Conservation (phyloP, 2,797 vertebrate species). For the Neosalanx taihuensis region DNA sequence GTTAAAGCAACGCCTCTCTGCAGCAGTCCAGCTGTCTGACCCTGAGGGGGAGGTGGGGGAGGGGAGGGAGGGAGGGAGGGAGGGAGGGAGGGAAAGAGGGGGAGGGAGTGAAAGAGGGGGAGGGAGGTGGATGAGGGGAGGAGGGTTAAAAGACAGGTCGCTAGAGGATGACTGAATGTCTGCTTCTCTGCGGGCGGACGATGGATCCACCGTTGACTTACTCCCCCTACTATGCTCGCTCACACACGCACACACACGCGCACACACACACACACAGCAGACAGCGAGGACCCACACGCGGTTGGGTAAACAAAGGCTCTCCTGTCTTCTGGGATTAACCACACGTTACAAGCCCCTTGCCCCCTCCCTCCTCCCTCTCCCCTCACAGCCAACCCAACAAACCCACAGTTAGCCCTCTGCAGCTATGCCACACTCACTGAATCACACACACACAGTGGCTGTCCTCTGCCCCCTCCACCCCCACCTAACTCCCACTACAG, state of each 20-base stretch:
- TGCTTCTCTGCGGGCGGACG: slow-evolving; percentile 17
- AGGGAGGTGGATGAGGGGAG: slow-evolving; percentile 1
- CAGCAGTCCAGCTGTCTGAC: slow-evolving; percentile 89
- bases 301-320: slow-evolving; percentile 65
- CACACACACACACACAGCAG: slow-evolving; percentile 32
- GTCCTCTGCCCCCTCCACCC: not conserved
- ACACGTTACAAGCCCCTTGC: slow-evolving; percentile 56
- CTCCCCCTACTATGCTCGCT: slow-evolving; percentile 3
- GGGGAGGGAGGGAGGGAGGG: not conserved
- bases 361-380: slow-evolving; percentile 14
- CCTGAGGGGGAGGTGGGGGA: slow-evolving; percentile 66
- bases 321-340: slow-evolving; percentile 73
- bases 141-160: slow-evolving; percentile 18
- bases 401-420: slow-evolving; percentile 31
- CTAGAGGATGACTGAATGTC: slow-evolving; percentile 24
- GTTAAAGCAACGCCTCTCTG: slow-evolving; percentile 92
- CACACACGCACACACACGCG: slow-evolving; percentile 19
- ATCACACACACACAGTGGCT: not conserved
- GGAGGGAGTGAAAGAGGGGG: slow-evolving; percentile 8
- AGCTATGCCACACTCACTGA: slow-evolving; percentile 39
- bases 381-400: slow-evolving; percentile 35
- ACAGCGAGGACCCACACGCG: slow-evolving; percentile 40
- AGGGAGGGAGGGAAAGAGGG: not conserved
- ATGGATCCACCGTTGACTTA: slow-evolving; percentile 6
- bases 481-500: not conserved